Conservation (phyloP, 2,888 invertebrate species). For the Chloromyia formosa region DNA sequence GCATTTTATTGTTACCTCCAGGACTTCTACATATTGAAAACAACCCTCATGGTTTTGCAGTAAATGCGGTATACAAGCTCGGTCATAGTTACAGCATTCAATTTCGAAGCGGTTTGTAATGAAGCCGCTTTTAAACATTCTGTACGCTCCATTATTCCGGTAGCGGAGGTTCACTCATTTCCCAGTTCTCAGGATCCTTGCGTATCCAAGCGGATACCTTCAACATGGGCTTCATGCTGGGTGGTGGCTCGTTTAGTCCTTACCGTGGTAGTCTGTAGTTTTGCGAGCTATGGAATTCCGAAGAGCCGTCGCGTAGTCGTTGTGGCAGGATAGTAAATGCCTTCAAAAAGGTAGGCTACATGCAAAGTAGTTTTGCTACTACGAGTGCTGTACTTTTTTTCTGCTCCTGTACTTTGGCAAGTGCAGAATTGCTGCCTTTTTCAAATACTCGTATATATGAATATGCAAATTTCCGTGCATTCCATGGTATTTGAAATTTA, state of each 20-base stretch:
- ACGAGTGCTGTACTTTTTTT: too few relatives aligned
- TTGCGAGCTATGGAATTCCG: too few relatives aligned
- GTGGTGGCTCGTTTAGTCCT: too few relatives aligned
- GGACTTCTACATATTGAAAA: conserved; percentile 26
- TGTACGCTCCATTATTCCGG: conserved; percentile 22
- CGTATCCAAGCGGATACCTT: too few relatives aligned
- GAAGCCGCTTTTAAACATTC: conserved; percentile 19
- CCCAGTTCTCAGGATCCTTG: too few relatives aligned
- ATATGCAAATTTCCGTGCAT: conserved; percentile 35
- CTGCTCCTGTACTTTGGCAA: background rate
- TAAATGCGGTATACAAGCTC: background rate
- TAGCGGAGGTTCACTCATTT: too few relatives aligned
- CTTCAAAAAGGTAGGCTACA: background rate
- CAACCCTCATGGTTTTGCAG: conserved; percentile 14
- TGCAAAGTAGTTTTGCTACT: conserved; percentile 33
- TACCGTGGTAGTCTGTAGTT: too few relatives aligned
- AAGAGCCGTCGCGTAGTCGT: too few relatives aligned
- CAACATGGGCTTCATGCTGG: too few relatives aligned
- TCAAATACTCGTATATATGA: conserved; percentile 36
- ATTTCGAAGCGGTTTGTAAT: conserved; percentile 38
- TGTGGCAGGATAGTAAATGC: too few relatives aligned
- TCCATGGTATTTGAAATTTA: conserved; percentile 40
- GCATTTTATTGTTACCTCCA: conserved; percentile 32
- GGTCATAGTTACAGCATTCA: conserved; percentile 17
- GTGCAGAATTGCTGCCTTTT: background rate